These are phyloP conservation scores for Temnothorax curvispinosus DNA, from an alignment of 1,140 invertebrate genomes.

Conservation along the genomic window DNA sequence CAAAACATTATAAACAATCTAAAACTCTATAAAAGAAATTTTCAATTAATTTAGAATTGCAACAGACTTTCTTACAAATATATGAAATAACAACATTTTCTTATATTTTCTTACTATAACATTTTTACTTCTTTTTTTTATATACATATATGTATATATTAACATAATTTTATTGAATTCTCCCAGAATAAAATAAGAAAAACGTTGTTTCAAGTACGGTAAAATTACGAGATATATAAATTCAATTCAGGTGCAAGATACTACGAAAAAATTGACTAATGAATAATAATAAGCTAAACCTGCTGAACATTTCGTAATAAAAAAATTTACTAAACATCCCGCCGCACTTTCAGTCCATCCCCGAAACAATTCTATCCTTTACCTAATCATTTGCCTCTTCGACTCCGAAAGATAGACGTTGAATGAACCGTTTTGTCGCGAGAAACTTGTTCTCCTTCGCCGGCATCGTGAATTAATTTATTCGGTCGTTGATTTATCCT, in stretches of 20 bases:
- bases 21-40: no score
- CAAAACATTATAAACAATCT: background rate
- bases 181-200: background rate
- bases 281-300: background rate
- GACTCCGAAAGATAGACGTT: background rate
- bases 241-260: background rate
- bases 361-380: background rate
- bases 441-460: constrained; percentile 52
- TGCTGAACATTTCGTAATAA: background rate
- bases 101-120: background rate
- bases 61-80: background rate
- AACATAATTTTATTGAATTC: background rate
- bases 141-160: no score
- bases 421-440: constrained; percentile 36
- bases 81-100: background rate
- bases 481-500: constrained; percentile 53
- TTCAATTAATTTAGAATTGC: background rate
- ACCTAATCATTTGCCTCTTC: background rate
- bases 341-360: background rate
- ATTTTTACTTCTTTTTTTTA: background rate
- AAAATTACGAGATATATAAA: background rate
- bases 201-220: background rate
- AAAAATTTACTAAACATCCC: background rate
- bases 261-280: background rate
- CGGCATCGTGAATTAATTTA: constrained; percentile 49